Evolutionary conservation across 2,888 invertebrate species (phyloP), one percentile per base, ranked within the genome.

Genomic region (Drosophila nr. medialis): DNA sequence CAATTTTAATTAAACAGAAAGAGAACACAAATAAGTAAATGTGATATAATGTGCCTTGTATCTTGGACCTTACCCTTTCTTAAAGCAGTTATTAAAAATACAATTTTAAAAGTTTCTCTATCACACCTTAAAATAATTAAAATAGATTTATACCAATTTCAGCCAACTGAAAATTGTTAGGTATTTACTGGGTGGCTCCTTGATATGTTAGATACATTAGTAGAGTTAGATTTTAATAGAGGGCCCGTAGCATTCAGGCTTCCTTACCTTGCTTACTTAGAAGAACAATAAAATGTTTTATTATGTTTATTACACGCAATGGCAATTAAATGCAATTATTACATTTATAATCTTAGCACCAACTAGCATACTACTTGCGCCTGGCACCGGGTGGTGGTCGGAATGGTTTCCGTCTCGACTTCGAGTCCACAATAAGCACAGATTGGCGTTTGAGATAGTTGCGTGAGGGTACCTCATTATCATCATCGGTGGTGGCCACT

Each of bases 401-500:
- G 84, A 96, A 95, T 8, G 96, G 96, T 92, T 96, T 97, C 56
- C 97, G 94, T 40, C 97, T 94, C 76, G 96, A 96, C 91, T 97
- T 97, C 10, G 97, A 96, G 91, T 97, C 97, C 4, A 97, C 95
- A 53, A 97, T 96, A 27, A 97, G 92, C 89, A 97, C 96, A 0
- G 97, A 97, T 92, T 97, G 97, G 67, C 96, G 94, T 93, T 97
- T 97, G 69, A 97, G 93, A 91, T 95, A 95, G 73, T 95, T 95
- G 56, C 97, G 94, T 0, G 97, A 96, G 0, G 97, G 97, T 50
- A 97, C 96, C 89, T 97, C 97, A 76, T 96, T 97, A 87, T 97
- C 97, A 75, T 97, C 97, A 69, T 97, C 97, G 0, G 96, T 95
- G 5, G 94, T 95, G 32, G 90, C 92, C 94, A 88, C 91, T 89